Base-by-base conservation (phyloP, 2,113 vertebrate species). In the Cavia porcellus region DNA sequence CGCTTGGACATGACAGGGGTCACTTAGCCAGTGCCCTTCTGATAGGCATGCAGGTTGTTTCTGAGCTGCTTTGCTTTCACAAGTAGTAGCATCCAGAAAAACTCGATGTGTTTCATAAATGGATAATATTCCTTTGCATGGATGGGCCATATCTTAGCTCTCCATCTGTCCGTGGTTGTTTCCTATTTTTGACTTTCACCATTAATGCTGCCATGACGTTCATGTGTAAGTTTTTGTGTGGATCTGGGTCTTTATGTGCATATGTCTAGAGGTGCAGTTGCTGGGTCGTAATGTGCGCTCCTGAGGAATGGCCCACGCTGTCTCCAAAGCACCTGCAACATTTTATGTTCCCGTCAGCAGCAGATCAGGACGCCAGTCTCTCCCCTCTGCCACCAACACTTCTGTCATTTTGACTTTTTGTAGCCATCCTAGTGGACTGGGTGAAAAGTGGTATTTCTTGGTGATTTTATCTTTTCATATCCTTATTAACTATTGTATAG, bases 81-180 rank as follows among this genome's bases (percentile, higher is more conserved):
- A 0, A 7, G 1, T 25, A 14, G 38, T n/a, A 30, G 17, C 5
- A 0, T 50, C 2, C 15, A 4, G n/a, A 13, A 7, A 52, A 19
- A 72, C 35, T 35, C 5, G 0, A 14, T 9, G 52, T 80, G 8
- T 75, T 88, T 66, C 11, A 3, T 50, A 47, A 42, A 47, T 32
- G 57, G 47, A 19, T 88, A 20, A 28, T 82, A 47, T 20, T 64
- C 66, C 22, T 3, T 32, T 28, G 32, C 3, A 7, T 55, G n/a
- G 35, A 5, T 30, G 20, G 30, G 9, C 47, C 72, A 25, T 10
- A 0, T 66, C 68, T 68, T 45, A 42, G 22, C 28, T 17, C 8
- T 84, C 42, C n/a, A 3, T 89, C 17, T 30, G 32, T 20, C 17
- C 0, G 20, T 45, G 32, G 22, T 28, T 38, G 38, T 74, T 45